Base-by-base conservation (phyloP, 2,888 invertebrate species). In the Amphimallon solstitiale region DNA sequence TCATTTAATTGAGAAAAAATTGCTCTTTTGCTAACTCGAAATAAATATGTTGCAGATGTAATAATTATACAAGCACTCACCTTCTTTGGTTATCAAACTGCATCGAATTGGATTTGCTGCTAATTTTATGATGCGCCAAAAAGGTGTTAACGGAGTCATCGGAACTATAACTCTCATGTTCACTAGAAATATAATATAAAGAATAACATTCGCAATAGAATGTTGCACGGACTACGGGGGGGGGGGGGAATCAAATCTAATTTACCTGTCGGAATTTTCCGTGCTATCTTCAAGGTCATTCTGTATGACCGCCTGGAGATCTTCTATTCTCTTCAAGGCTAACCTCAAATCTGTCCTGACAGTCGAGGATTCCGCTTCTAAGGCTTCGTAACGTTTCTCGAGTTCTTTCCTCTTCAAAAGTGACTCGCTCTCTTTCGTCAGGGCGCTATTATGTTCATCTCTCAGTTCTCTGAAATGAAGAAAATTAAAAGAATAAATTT, bases 261-360 rank as follows among this genome's bases (percentile, higher is more conserved):
- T n/a, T 74, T 75, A 89, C 89, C 89, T 90, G 75, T 90, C 90
- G 7, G 88, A 88, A 77, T 89, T 88, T 38, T 86, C 88, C 1
- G 89, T 88, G 71, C 88, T 90, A 70, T 86, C 84, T 67, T 87
- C 87, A 64, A 92, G 86, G 75, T 93, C 94, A 0, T 92, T 95
- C 72, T 95, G 94, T 80, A 97, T 93, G 68, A 96, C 97, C 76
- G 93, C 91, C 80, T 97, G 97, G 70, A 98, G 84, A 78, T 96
- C 96, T 49, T 95, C 90, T 73, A 97, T 96, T 68, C 97, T 87
- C 70, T 96, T 90, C 66, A 95, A 86, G 2, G 97, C 97, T 62
- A 97, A 85, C 60, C 95, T 87, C 46, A 97, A 88, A 83, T 97
- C 97, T 80, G 91, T 88, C 77, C 89, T 83, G 45, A 94, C 87